Percentiles rank a stretch among this genome's conserved stretches.
Conservation (phyloP, 2,113 vertebrate species). For the Taxidea taxus region DNA sequence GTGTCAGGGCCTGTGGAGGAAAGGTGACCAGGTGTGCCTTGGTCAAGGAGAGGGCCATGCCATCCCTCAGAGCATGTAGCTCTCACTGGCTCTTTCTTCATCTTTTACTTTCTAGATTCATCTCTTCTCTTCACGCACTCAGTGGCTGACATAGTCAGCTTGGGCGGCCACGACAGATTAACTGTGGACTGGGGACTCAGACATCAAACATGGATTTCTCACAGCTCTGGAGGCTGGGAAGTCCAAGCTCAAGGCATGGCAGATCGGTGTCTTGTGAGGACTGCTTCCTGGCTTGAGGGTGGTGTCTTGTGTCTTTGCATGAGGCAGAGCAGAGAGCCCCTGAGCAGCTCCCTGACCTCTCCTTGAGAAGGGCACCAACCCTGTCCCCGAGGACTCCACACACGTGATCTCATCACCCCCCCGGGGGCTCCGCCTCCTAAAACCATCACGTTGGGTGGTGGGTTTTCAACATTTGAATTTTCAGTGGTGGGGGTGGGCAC, state of each 20-base stretch:
- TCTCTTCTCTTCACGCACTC: background rate
- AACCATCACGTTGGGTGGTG: too few relatives aligned
- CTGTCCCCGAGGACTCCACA: background rate
- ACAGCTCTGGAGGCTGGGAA: background rate
- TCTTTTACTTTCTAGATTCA: background rate
- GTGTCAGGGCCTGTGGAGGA: rapidly evolving
- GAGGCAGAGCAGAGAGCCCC: background rate
- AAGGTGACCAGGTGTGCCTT: background rate
- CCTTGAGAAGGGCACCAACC: background rate
- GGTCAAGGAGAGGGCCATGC: background rate
- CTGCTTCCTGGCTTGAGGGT: background rate
- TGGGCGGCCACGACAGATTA: rapidly evolving
- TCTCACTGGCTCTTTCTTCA: too few relatives aligned
- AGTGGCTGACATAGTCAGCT: too few relatives aligned
- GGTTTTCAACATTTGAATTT: background rate
- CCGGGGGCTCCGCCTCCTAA: background rate
- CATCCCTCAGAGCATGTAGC: background rate
- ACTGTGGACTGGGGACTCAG: rapidly evolving
- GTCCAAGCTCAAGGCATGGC: background rate
- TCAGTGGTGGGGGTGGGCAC: background rate
- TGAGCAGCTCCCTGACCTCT: background rate
- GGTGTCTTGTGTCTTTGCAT: background rate
- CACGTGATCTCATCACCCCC: background rate
- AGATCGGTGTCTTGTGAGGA: background rate
- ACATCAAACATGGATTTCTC: background rate